Evolutionary conservation across 2,113 vertebrate species (phyloP), one percentile per base, ranked within the genome.

Genomic region (Crotalus helleri): DNA sequence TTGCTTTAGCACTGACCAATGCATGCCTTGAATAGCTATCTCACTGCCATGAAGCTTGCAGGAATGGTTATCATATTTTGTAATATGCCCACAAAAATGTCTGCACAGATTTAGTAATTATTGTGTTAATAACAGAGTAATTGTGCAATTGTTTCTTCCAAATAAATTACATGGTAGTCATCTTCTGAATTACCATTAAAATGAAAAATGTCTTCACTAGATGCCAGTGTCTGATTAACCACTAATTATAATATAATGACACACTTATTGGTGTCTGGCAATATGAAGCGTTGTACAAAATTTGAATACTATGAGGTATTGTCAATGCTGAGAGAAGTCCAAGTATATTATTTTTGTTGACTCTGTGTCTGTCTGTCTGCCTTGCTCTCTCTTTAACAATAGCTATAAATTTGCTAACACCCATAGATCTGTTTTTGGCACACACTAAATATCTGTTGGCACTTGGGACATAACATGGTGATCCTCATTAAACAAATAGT

Each of bases 171-270:
- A 97, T 96, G 94, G 97, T 97, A 96, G 97, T 97, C 39, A 49
- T 93, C 94, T 91, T 97, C 96, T 93, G 94, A 97, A 98, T 97
- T 97, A 96, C 93, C 96, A 97, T 96, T 96, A 97, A 97, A 96
- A 97, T 96, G 94, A 97, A 96, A 97, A 96, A 96, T 24, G 92
- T 97, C 93, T 95, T 96, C 88, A 94, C 88, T 96, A 96, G 96
- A 96, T 97, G 96, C 96, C 97, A 97, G 92, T 96, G 97, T 97
- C 97, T 96, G 97, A 98, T 97, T 97, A 93, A 92, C 94, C 97
- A 97, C 96, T 97, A 98, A 98, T 98, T 97, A 97, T 95, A 96
- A 96, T 97, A 97, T 97, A 98, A 98, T 97, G 97, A 92, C 94
- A 95, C 91, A 94, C 93, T 96, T 96, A 97, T 96, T 97, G 95